phyloP scores from a whole-genome alignment of 2,888 invertebrate species.

The Heliconius ismenius region DNA sequence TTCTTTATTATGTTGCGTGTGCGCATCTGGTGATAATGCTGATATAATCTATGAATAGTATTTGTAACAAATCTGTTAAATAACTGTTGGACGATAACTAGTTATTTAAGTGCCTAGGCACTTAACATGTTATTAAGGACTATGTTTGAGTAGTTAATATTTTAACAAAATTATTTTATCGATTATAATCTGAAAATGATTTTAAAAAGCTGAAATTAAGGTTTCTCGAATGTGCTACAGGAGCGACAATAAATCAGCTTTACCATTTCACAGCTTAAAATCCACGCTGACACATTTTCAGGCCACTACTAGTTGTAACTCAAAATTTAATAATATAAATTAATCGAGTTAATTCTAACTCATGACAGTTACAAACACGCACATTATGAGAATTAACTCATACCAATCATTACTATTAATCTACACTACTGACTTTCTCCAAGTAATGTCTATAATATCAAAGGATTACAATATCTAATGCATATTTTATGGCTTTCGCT shows the following conservation, averaged over 20 bases:
- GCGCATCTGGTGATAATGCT: neutral
- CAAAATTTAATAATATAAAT: neutral
- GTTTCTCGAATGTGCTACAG: too few species aligned
- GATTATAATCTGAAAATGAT: too few species aligned
- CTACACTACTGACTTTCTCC: neutral
- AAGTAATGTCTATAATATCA: slow-evolving; percentile 7
- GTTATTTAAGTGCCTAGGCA: too few species aligned
- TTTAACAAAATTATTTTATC: too few species aligned
- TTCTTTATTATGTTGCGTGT: neutral
- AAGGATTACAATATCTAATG: slow-evolving; percentile 24
- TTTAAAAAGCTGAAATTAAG: too few species aligned
- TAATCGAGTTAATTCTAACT: neutral
- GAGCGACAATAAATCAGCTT: too few species aligned
- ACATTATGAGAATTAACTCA: neutral
- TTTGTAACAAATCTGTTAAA: neutral
- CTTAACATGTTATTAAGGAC: too few species aligned
- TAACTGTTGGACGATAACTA: too few species aligned
- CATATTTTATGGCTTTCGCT: slow-evolving; percentile 26
- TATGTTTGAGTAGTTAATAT: too few species aligned
- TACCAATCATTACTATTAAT: slow-evolving; percentile 9
- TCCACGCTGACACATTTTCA: too few species aligned
- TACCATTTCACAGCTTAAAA: too few species aligned
- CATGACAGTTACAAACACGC: neutral
- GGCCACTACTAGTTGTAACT: too few species aligned
- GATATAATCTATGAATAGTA: neutral